A percentile compares a stretch with the other conserved stretches of the same genome.
Evolutionary conservation across 2,797 vertebrate genomes (phyloP).

Genomic region (Naso thynnoides): DNA sequence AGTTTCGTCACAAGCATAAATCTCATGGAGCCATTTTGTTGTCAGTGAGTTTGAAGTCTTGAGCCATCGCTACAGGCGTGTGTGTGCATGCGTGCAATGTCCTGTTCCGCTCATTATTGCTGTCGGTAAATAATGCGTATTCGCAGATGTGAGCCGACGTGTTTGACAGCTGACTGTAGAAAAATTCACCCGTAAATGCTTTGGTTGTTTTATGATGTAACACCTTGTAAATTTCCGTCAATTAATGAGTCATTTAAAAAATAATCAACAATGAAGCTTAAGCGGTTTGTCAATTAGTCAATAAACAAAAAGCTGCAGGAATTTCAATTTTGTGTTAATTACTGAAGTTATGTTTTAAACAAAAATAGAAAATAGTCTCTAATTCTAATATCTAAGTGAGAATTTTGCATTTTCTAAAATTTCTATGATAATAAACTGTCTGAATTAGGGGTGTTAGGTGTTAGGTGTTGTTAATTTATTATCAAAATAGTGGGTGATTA

Average conservation of each 20-base stretch:
- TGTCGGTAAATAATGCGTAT: background rate
- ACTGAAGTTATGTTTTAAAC: no score
- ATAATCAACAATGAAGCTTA: no score
- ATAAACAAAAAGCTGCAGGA: no score
- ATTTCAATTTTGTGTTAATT: no score
- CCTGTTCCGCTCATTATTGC: background rate
- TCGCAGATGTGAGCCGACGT: background rate
- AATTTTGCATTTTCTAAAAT: background rate
- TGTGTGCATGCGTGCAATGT: background rate
- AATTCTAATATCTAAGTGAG: no score
- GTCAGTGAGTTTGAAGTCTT: background rate
- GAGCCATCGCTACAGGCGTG: background rate
- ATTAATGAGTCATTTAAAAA: background rate
- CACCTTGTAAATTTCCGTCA: no score
- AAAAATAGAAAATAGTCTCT: no score
- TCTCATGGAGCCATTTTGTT: constrained; percentile 1
- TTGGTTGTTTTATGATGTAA: background rate
- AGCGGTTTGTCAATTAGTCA: no score
- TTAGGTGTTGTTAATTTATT: no score
- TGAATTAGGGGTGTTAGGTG: no score
- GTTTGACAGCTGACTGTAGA: background rate
- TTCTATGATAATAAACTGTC: background rate
- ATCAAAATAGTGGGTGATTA: no score
- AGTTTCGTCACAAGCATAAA: constrained; percentile 12
- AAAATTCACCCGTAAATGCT: background rate